phyloP scores from a whole-genome alignment of 2,113 vertebrate genomes.

The Macrotis lagotis region DNA sequence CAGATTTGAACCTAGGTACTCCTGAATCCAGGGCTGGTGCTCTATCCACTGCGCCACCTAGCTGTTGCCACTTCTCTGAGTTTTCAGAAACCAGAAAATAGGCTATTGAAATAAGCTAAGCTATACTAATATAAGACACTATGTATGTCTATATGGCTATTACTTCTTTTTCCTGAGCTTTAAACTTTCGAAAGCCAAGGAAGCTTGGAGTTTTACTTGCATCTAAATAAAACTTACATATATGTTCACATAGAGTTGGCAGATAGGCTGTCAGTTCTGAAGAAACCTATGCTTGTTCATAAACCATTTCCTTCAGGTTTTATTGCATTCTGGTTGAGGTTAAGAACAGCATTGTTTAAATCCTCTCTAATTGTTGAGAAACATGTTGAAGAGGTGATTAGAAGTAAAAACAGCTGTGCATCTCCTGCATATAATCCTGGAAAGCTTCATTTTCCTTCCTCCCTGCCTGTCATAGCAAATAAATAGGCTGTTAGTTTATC shows the following conservation, averaged over 20 bases:
- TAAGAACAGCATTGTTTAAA: slow-evolving; percentile 63
- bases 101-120: background rate
- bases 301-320: slow-evolving; percentile 43
- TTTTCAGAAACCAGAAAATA: background rate
- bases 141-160: background rate
- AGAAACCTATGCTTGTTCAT: background rate
- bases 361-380: slow-evolving; percentile 67
- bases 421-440: slow-evolving; percentile 30
- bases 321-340: slow-evolving; percentile 52
- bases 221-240: background rate
- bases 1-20: too few relatives aligned
- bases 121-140: background rate
- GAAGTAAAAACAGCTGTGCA: slow-evolving; percentile 44
- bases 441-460: slow-evolving; percentile 70
- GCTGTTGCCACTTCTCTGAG: background rate
- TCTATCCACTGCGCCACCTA: too few relatives aligned
- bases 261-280: slow-evolving; percentile 1
- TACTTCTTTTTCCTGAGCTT: background rate
- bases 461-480: slow-evolving; percentile 72
- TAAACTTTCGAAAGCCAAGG: background rate
- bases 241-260: background rate
- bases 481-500: slow-evolving; percentile 73
- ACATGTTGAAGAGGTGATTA: slow-evolving; percentile 59
- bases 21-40: too few relatives aligned
- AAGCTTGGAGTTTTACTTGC: background rate